Conservation (phyloP, 2,888 invertebrate genomes). For the Lasiommata megera region DNA sequence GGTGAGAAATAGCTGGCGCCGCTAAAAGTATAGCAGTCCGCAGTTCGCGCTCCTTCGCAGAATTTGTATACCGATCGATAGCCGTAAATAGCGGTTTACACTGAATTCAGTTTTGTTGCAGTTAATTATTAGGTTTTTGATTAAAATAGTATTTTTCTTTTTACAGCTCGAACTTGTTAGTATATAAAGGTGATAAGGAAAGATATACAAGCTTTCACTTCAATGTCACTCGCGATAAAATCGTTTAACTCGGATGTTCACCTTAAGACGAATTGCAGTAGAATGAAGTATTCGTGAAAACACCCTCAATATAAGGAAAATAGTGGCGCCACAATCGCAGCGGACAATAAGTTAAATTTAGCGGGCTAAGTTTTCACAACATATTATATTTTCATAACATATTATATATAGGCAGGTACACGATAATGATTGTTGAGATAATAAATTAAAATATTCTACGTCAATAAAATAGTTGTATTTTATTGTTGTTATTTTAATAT, state of each 20-base stretch:
- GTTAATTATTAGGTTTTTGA: background rate
- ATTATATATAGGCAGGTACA: too few species aligned
- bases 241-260: constrained; percentile 65
- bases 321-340: constrained; percentile 69
- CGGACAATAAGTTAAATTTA: constrained; percentile 50
- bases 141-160: constrained; percentile 35
- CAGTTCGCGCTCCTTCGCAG: constrained; percentile 23
- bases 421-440: background rate
- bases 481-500: background rate
- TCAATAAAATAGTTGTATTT: background rate
- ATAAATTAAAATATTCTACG: background rate
- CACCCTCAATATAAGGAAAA: constrained; percentile 78
- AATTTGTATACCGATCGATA: constrained; percentile 53
- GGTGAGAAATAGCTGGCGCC: constrained; percentile 51
- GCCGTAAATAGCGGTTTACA: constrained; percentile 34
- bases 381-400: too few species aligned
- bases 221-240: constrained; percentile 64
- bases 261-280: constrained; percentile 74
- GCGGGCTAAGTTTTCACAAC: constrained; percentile 1
- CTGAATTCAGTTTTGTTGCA: constrained; percentile 37
- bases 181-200: constrained; percentile 34
- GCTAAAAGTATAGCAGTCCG: constrained; percentile 42
- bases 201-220: constrained; percentile 62
- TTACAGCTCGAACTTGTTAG: constrained; percentile 39
- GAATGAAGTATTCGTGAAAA: constrained; percentile 79